Evolutionary conservation across 2,797 vertebrate species (phyloP).

Genomic region (Cheracebus regulus): DNA sequence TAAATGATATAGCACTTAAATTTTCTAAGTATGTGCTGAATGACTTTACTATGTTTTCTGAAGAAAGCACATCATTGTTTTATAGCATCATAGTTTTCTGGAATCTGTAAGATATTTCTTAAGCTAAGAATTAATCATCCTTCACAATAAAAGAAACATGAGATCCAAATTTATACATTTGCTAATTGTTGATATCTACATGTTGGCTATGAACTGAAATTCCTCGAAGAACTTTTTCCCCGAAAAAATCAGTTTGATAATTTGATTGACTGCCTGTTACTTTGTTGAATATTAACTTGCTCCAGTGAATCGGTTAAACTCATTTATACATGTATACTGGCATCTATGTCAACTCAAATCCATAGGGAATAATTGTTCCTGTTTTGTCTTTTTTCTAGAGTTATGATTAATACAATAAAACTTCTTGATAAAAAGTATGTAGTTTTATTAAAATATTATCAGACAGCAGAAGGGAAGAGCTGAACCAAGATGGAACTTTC

Average conservation of each 20-base stretch:
- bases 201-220: conserved; percentile 2
- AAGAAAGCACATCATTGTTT: background rate
- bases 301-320: background rate
- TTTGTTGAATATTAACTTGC: conserved; percentile 33
- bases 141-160: background rate
- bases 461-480: conserved; percentile 63
- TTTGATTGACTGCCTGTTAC: conserved; percentile 12
- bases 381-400: background rate
- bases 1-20: background rate
- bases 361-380: background rate
- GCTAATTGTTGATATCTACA: background rate
- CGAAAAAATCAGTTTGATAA: background rate
- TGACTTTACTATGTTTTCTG: background rate
- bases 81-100: background rate
- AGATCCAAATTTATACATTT: background rate
- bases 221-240: background rate
- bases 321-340: background rate
- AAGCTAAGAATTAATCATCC: background rate
- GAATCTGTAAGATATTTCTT: background rate
- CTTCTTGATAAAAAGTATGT: background rate
- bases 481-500: conserved; percentile 69
- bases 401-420: background rate
- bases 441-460: conserved; percentile 75
- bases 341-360: background rate
- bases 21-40: background rate